Conservation (phyloP, 2,888 invertebrate genomes). For the Noctua janthina region DNA sequence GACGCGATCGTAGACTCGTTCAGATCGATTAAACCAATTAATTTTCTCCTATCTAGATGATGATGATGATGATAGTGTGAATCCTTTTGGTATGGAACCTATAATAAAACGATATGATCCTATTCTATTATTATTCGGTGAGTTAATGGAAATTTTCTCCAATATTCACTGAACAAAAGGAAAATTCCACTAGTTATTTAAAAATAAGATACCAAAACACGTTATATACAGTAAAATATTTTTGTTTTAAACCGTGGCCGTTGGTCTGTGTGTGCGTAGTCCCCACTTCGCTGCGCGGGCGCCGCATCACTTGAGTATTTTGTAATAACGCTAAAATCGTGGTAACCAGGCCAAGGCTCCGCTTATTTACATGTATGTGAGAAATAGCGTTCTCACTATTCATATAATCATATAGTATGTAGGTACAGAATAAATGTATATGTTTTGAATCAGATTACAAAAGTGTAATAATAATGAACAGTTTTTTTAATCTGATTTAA, state of each 20-base stretch:
- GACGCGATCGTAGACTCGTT: neutral
- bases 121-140: neutral
- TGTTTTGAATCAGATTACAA: constrained; percentile 51
- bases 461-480: constrained; percentile 33
- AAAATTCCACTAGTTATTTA: constrained; percentile 9
- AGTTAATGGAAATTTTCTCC: neutral
- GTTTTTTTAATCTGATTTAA: constrained; percentile 32
- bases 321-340: constrained; percentile 89
- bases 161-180: neutral
- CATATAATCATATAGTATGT: constrained; percentile 63
- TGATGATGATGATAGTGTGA: too few species aligned
- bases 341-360: constrained; percentile 89
- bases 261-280: constrained; percentile 47
- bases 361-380: constrained; percentile 89
- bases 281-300: constrained; percentile 68
- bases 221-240: constrained; percentile 17
- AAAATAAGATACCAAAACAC: constrained; percentile 18
- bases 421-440: constrained; percentile 52
- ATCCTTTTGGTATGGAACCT: neutral
- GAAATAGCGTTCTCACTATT: constrained; percentile 84
- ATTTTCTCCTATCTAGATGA: neutral
- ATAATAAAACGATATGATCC: neutral
- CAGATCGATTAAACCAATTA: neutral
- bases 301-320: constrained; percentile 85
- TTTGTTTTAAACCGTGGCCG: constrained; percentile 35